Evolutionary conservation across 2,888 invertebrate genomes (phyloP).

Genomic region (Colletes collaris): DNA sequence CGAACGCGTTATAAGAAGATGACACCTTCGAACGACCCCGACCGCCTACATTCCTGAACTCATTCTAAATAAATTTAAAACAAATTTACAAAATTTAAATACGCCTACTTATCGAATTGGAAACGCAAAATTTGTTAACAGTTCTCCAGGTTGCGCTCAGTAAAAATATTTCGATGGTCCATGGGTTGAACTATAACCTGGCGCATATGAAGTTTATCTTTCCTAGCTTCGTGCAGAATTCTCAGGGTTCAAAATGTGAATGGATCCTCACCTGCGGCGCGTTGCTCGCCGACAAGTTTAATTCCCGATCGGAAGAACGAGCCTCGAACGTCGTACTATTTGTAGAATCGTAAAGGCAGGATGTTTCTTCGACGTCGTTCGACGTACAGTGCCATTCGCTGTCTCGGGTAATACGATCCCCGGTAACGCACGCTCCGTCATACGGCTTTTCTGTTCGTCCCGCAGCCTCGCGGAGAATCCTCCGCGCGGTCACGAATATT

Average conservation of each 20-base stretch:
- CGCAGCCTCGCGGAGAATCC: slow-evolving; percentile 33
- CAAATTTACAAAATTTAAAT: no score
- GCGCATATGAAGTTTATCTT: no score
- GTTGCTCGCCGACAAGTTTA: slow-evolving; percentile 14
- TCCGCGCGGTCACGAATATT: slow-evolving; percentile 51
- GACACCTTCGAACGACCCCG: not conserved
- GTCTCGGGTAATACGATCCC: slow-evolving; percentile 44
- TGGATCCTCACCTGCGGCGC: slow-evolving; percentile 3
- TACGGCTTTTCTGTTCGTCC: slow-evolving; percentile 32
- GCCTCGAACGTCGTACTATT: slow-evolving; percentile 49
- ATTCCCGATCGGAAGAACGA: slow-evolving; percentile 34
- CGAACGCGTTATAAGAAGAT: not conserved
- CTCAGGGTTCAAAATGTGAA: not conserved
- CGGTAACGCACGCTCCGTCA: slow-evolving; percentile 43
- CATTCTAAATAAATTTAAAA: no score
- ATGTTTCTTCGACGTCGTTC: slow-evolving; percentile 31
- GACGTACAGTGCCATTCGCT: slow-evolving; percentile 50
- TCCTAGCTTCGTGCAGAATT: not conserved
- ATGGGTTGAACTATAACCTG: no score
- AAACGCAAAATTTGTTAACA: no score
- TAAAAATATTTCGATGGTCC: no score
- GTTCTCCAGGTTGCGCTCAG: no score
- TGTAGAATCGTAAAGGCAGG: slow-evolving; percentile 57
- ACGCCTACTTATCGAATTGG: no score
- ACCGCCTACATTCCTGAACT: no score